Base-by-base conservation (phyloP, 2,888 invertebrate species). In the Polia nebulosa region DNA sequence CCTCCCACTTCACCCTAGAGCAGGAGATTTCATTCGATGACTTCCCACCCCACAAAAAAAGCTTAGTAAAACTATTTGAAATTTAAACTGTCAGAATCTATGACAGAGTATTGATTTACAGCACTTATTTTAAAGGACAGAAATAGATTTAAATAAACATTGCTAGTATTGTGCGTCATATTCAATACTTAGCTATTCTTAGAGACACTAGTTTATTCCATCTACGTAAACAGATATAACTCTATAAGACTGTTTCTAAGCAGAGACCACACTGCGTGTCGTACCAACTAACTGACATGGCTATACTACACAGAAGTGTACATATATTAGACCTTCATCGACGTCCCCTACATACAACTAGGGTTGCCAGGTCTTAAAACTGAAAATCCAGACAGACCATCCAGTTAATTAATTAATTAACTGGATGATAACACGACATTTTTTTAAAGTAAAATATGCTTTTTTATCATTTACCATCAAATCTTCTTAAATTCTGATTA, bases 211-310 rank as follows among this genome's bases (percentile, higher is more conserved):
- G 8, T 66, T 44, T 51, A 36, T 51, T 66, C 36, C 49, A 29
- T 15, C 11, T 20, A 36, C 15, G n/a, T 8, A 67, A 51, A 49
- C n/a, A 44, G 20, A 44, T 15, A 11, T 3, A 20, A 34, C 11
- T 34, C 17, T 36, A 20, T 34, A 39, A 2, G 2, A 15, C 39
- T 29, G 34, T 63, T 53, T 25, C 57, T 36, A 63, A n/a, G 15
- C 47, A 45, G 8, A 45, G 65, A 78, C 64, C 78, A 72, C 58
- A 78, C 78, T 29, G 58, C 32, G 25, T 45, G 55, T 39, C 25
- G 22, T 8, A 45, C 32, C 22, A 34, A 53, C 47, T 17, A 41
- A 63, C 44, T 3, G 6, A 57, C 39, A 36, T 34, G 51, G 0
- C 45, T 53, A 27, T 20, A 36, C 25, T 45, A 49, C 9, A 32